A percentile compares a stretch with the other conserved stretches of the same genome.
phyloP scores from a whole-genome alignment of 2,888 invertebrate genomes.

The Plebejus anna region DNA sequence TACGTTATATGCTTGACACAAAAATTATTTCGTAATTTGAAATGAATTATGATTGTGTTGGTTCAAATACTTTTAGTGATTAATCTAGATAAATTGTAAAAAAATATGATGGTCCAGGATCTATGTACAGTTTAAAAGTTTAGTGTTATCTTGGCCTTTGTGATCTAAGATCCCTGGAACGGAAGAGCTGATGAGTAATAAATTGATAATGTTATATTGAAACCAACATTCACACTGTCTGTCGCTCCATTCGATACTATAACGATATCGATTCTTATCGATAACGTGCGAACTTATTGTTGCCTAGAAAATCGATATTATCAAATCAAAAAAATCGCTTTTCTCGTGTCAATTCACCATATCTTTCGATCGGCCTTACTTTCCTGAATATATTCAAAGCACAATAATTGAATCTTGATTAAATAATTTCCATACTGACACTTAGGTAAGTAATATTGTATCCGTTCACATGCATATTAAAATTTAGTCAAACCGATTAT shows the following conservation, averaged over 20 bases:
- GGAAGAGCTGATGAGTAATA: no score
- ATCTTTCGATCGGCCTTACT: constrained; percentile 14
- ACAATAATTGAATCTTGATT: background rate
- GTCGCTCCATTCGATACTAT: background rate
- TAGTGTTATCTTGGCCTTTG: background rate
- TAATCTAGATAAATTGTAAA: no score
- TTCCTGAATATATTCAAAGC: constrained; percentile 10
- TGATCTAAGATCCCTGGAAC: no score
- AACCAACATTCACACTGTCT: constrained; percentile 1
- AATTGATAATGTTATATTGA: background rate
- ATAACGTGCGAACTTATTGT: constrained; percentile 23
- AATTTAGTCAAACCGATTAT: background rate
- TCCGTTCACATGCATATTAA: background rate
- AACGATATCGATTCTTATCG: constrained; percentile 11
- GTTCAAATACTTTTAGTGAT: background rate
- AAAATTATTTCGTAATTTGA: background rate
- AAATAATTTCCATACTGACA: background rate
- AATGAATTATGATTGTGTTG: background rate
- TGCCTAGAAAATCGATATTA: constrained; percentile 23
- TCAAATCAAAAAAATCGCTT: constrained; percentile 3
- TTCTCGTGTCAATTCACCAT: constrained; percentile 23
- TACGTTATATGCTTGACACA: background rate
- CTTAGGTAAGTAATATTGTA: background rate
- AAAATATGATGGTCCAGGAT: no score
- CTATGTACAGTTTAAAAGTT: background rate